Conservation (phyloP, 2,888 invertebrate species). For the Chromoteleia sp. region DNA sequence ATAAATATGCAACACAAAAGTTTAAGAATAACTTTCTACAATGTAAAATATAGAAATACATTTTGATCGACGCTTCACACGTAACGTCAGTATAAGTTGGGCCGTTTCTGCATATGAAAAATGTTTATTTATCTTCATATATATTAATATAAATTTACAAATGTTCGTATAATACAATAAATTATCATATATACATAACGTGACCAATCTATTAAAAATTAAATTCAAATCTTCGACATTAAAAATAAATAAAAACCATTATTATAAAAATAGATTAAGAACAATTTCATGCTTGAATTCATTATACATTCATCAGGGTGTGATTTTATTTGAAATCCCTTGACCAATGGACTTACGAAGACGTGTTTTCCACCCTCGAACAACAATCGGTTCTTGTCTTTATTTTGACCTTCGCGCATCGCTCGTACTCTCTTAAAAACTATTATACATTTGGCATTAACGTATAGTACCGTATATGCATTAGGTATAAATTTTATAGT, state of each 20-base stretch:
- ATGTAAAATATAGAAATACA: not conserved
- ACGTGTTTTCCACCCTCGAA: slow-evolving; percentile 59
- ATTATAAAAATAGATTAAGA: slow-evolving; percentile 52
- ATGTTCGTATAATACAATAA: slow-evolving; percentile 2
- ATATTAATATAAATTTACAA: not conserved
- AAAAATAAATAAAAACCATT: slow-evolving; percentile 18
- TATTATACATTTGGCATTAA: slow-evolving; percentile 85
- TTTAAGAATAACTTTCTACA: not conserved
- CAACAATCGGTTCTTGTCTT: slow-evolving; percentile 61
- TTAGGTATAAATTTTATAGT: slow-evolving; percentile 82
- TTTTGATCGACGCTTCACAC: slow-evolving; percentile 5
- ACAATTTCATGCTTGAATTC: slow-evolving; percentile 48
- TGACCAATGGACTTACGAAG: slow-evolving; percentile 68
- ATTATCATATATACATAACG: slow-evolving; percentile 23
- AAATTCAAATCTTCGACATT: not conserved
- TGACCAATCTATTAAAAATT: slow-evolving; percentile 1
- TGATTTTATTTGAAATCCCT: slow-evolving; percentile 29
- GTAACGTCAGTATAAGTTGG: not conserved
- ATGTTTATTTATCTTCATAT: not conserved
- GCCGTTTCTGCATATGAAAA: not conserved
- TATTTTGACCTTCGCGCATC: slow-evolving; percentile 69
- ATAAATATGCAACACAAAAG: too few relatives aligned
- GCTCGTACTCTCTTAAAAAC: slow-evolving; percentile 78
- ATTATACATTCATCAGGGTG: slow-evolving; percentile 1
- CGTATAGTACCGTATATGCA: slow-evolving; percentile 82